phyloP scores from a whole-genome alignment of 2,797 vertebrate genomes.

The Poeciliopsis infans region DNA sequence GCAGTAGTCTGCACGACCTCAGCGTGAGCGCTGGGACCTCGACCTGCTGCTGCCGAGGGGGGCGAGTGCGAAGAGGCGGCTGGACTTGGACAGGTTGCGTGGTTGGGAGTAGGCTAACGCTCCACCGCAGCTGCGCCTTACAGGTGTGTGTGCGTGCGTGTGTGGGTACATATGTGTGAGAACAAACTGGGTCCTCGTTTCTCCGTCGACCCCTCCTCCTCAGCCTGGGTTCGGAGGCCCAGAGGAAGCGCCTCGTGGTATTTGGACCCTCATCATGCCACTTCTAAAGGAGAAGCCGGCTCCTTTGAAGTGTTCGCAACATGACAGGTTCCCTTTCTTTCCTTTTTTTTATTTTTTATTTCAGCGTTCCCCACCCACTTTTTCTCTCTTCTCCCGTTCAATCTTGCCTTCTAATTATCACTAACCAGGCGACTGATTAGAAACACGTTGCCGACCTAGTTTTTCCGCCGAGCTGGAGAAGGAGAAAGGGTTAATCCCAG shows the following conservation, averaged over 20 bases:
- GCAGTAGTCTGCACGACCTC: conserved; percentile 64
- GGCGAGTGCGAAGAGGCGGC: conserved; percentile 33
- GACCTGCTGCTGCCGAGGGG: conserved; percentile 67
- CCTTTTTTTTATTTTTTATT: conserved; percentile 77
- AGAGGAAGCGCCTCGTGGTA: conserved; percentile 72
- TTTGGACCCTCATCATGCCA: conserved; percentile 79
- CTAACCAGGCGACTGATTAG: conserved; percentile 88
- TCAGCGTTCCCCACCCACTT: conserved; percentile 79
- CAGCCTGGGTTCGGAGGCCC: conserved; percentile 56
- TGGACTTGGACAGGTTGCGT: conserved; percentile 60
- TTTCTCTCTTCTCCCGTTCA: conserved; percentile 75
- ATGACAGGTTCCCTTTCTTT: conserved; percentile 84
- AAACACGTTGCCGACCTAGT: conserved; percentile 83
- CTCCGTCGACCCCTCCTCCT: conserved; percentile 32
- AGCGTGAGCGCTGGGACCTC: conserved; percentile 66
- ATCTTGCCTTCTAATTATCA: conserved; percentile 86
- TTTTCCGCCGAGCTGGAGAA: conserved; percentile 71
- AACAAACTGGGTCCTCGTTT: conserved; percentile 59
- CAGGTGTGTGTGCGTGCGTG: conserved; percentile 55
- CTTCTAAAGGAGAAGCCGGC: conserved; percentile 79
- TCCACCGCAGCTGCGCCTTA: conserved; percentile 60
- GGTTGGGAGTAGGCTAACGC: conserved; percentile 65
- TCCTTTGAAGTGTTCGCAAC: conserved; percentile 84
- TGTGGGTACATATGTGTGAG: conserved; percentile 40
- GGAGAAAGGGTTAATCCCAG: conserved; percentile 85